These are phyloP conservation scores for Leptopilina myrica DNA, from an alignment of 2,888 invertebrate genomes.

Conservation along the genomic window DNA sequence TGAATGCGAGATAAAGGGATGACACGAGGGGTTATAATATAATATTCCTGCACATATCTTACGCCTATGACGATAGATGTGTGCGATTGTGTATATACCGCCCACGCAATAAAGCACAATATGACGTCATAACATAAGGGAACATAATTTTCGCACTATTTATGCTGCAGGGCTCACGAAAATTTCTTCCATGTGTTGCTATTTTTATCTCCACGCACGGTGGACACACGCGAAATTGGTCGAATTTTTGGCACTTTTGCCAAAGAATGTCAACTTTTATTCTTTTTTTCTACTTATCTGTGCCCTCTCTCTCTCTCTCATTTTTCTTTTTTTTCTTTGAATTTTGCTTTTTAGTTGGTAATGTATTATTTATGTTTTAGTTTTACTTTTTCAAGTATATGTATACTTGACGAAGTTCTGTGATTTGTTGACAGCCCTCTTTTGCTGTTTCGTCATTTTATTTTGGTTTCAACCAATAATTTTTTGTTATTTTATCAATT, in stretches of 20 bases:
- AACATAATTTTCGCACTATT: conserved; percentile 21
- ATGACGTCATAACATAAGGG: conserved; percentile 28
- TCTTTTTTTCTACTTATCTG: too few species aligned
- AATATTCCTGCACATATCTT: not conserved
- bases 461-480: not conserved
- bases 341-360: not conserved
- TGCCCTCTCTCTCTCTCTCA: too few species aligned
- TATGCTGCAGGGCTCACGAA: conserved; percentile 25
- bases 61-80: conserved; percentile 6
- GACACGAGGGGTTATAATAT: not conserved
- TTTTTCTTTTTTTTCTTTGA: not conserved
- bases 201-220: conserved; percentile 15
- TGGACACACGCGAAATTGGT: conserved; percentile 15
- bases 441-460: not conserved
- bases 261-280: conserved; percentile 7
- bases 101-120: conserved; percentile 18
- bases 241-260: conserved; percentile 34
- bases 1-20: not conserved
- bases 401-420: not conserved
- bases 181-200: conserved; percentile 16
- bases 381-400: not conserved
- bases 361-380: not conserved
- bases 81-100: not conserved
- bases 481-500: too few species aligned
- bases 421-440: conserved; percentile 5